Percentiles rank a stretch among this genome's conserved stretches.
Conservation (phyloP, 1,140 invertebrate species). For the Nymphalis io region DNA sequence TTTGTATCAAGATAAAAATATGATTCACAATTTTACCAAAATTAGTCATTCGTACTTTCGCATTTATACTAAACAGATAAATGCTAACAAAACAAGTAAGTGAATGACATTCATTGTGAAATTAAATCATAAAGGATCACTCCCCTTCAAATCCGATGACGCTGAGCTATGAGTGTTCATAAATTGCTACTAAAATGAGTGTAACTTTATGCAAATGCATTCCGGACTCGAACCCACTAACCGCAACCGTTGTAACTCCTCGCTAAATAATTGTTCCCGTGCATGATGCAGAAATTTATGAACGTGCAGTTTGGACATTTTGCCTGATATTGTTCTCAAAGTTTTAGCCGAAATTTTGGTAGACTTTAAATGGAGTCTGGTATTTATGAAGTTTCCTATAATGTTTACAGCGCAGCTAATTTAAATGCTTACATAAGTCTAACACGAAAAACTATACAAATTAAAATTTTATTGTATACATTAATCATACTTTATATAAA, state of each 20-base stretch:
- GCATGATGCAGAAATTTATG: slow-evolving; percentile 29
- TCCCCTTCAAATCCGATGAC: neutral
- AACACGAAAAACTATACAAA: neutral
- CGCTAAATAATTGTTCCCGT: slow-evolving; percentile 22
- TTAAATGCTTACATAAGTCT: neutral
- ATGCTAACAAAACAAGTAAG: too few species aligned
- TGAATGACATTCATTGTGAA: too few species aligned
- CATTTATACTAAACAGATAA: too few species aligned
- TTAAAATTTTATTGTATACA: too few species aligned
- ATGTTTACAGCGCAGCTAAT: neutral
- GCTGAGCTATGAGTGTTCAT: neutral
- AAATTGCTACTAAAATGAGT: slow-evolving; percentile 12
- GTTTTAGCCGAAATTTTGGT: slow-evolving; percentile 14
- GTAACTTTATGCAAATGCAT: slow-evolving; percentile 24
- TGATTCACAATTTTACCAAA: too few species aligned
- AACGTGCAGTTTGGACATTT: slow-evolving; percentile 27
- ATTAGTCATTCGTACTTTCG: too few species aligned
- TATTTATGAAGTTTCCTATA: neutral
- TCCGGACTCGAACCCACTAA: slow-evolving; percentile 24
- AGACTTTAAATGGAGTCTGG: slow-evolving; percentile 9
- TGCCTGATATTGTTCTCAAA: slow-evolving; percentile 20
- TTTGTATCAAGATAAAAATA: too few species aligned
- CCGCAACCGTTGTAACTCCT: slow-evolving; percentile 26
- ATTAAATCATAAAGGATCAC: neutral
- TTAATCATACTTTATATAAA: too few species aligned